phyloP scores from a whole-genome alignment of 2,888 invertebrate species.

The Nematopogon swammerdamellus region DNA sequence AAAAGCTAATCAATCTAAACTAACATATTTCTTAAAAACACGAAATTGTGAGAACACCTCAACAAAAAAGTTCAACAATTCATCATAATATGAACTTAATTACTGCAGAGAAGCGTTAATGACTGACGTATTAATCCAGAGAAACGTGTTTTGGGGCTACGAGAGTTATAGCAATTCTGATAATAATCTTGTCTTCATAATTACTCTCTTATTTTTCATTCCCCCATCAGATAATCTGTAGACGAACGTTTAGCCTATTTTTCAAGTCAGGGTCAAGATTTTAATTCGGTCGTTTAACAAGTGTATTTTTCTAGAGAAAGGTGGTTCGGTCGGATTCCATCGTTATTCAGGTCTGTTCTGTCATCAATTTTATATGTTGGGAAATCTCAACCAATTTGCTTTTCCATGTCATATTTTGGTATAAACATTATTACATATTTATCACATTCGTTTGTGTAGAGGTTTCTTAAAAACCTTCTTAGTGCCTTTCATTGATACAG shows the following conservation, averaged over 20 bases:
- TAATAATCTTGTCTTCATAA: constrained; percentile 54
- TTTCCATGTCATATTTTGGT: too few species aligned
- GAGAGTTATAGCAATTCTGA: constrained; percentile 47
- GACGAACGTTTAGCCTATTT: background rate
- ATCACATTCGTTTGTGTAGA: too few species aligned
- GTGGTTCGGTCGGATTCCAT: background rate
- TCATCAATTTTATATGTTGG: background rate
- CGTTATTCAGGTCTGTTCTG: background rate
- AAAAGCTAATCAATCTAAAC: too few species aligned
- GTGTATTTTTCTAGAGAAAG: background rate
- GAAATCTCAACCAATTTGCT: background rate
- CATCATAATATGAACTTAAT: constrained; percentile 51
- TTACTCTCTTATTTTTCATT: constrained; percentile 45
- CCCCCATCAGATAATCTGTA: constrained; percentile 18
- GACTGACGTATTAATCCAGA: constrained; percentile 45
- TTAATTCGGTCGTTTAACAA: background rate
- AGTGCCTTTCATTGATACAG: too few species aligned
- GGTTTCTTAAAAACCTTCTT: too few species aligned
- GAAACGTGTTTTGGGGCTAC: constrained; percentile 43
- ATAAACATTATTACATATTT: too few species aligned
- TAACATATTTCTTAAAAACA: background rate
- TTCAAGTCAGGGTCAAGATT: background rate
- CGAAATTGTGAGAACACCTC: constrained; percentile 15
- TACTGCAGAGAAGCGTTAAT: constrained; percentile 50
- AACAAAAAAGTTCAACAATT: constrained; percentile 25